These are phyloP conservation scores for Portunus trituberculatus DNA, from an alignment of 1,140 invertebrate genomes.

Conservation along the genomic window DNA sequence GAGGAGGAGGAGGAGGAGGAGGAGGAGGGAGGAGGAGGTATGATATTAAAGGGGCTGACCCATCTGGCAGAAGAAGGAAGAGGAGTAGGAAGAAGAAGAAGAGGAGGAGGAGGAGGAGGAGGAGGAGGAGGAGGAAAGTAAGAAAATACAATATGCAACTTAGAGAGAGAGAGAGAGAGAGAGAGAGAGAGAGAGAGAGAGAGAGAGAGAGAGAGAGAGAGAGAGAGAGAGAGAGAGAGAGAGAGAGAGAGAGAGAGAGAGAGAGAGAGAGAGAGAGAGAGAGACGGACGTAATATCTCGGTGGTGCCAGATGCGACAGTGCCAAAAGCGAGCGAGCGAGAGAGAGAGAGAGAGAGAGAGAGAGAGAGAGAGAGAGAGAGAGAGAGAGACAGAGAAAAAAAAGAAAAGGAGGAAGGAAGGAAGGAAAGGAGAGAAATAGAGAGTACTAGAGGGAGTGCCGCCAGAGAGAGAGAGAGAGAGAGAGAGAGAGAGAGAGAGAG, in stretches of 20 bases:
- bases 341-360: background rate
- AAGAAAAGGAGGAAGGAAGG: background rate
- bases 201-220: background rate
- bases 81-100: background rate
- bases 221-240: background rate
- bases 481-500: background rate
- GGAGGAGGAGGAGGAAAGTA: background rate
- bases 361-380: background rate
- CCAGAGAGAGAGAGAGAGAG: background rate
- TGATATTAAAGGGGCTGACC: slow-evolving; percentile 1
- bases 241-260: background rate
- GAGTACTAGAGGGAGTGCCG: too few relatives aligned
- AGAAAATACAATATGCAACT: background rate
- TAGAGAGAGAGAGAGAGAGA: background rate
- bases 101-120: background rate
- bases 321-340: too few relatives aligned
- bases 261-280: slow-evolving; percentile 6
- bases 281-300: background rate
- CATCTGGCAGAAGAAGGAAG: background rate
- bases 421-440: background rate
- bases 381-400: background rate
- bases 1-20: background rate
- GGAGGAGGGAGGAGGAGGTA: background rate
- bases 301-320: too few relatives aligned
- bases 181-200: background rate